Base-by-base conservation (phyloP, 2,888 invertebrate genomes). In the Lutraria lutraria region DNA sequence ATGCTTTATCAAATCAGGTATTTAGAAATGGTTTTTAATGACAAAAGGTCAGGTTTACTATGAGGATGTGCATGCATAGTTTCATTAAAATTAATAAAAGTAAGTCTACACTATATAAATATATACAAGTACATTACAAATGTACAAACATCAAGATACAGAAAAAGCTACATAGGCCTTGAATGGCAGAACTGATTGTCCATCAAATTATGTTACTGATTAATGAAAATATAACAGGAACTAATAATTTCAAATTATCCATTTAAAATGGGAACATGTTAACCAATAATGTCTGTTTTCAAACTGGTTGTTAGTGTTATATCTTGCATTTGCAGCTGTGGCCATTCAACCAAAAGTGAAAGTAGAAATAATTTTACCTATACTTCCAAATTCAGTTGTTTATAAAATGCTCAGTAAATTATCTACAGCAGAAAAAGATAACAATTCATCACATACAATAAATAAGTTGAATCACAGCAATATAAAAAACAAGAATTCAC, bases 11-110 rank as follows among this genome's bases (percentile, higher is more conserved):
- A 63, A 19, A 19, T 63, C n/a, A 43, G 19, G n/a, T 21, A 63
- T 63, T 63, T n/a, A 63, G 21, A 68, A 68, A 68, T 68, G 63
- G 12, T 25, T 68, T 25, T 68, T n/a, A 63, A 63, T n/a, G n/a
- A 63, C 19, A 68, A 68, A 68, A 43, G 8, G 8, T 43, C 43
- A 43, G 43, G 43, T 43, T 25, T 25, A 68, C 12, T 25, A 68
- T 25, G 63, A 68, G 63, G n/a, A 25, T 10, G 25, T 68, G n/a
- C 63, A 68, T 68, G 63, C 63, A 68, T 68, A 68, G 63, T 68
- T 68, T 25, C 21, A 25, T 68, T 13, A 12, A 68, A 68, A 25
- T 3, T 68, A 25, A 25, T 68, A 25, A 25, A 68, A 56, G 19
- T 2, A 15, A 68, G 25, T 68, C 63, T 68, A 68, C 13, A n/a